Base-by-base conservation (phyloP, 1,140 invertebrate species). In the Coenobita brevimanus region DNA sequence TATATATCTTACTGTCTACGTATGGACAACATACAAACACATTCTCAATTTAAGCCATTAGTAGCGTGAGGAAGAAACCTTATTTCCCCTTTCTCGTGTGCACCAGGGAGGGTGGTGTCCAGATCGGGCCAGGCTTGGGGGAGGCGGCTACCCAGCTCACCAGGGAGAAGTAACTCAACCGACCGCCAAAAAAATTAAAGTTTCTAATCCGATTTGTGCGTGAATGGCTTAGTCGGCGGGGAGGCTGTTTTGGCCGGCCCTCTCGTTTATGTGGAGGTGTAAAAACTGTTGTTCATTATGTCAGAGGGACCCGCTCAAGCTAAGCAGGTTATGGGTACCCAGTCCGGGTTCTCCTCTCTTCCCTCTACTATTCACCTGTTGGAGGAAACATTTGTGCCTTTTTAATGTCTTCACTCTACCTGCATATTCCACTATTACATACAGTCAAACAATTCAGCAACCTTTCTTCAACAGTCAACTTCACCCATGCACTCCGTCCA, bases 181-280 rank as follows among this genome's bases (percentile, higher is more conserved):
- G 38, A 64, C 64, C 80, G 24, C 60, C 80, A 64, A 82, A 82
- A 67, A 82, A 82, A 82, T 67, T 27, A 54, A 83, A 86, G 46
- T 80, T 57, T 87, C 76, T 87, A 87, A 87, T 81, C 85, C 85
- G 60, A 87, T 87, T 87, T 87, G 64, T 71, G 54, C 85, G 85
- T 87, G 85, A 87, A 87, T 87, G 76, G 85, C 76, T 87, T 87
- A 87, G 76, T 27, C 43, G 43, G 15, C 27, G n/a, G 27, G 27
- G 24, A 43, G 67, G 76, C 24, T 64, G 57, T 87, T 80, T 80
- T 67, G 62, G 30, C 64, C 36, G 3, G 73, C 8, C 69, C 33
- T 8, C n/a, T 60, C 67, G 71, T 76, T 85, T 85, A 85, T 85
- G 73, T 78, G 71, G 41, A 21, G 82, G 82, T 76, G 43, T 85